A percentile compares a stretch with the other conserved stretches of the same genome.
phyloP scores from a whole-genome alignment of 2,797 vertebrate genomes.

The Sphenodon punctatus region DNA sequence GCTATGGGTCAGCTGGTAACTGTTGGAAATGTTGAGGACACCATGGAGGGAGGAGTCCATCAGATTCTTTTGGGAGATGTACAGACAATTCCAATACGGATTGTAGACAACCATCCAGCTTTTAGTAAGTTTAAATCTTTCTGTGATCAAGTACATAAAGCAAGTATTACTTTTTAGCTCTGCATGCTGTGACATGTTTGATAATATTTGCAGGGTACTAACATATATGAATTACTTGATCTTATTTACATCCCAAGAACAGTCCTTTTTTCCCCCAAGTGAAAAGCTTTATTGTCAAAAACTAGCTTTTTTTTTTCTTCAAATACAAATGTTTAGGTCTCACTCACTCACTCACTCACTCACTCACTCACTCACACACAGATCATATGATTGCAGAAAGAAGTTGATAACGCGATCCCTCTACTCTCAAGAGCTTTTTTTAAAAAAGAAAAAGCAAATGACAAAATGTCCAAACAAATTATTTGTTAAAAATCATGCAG shows the following conservation, averaged over 20 bases:
- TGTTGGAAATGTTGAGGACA: slow-evolving; percentile 57
- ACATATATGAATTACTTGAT: neutral
- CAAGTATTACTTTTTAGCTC: neutral
- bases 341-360: too few species aligned
- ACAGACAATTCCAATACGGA: slow-evolving; percentile 73
- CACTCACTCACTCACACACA: too few species aligned
- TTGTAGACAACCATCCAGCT: slow-evolving; percentile 66
- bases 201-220: neutral
- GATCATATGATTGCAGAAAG: too few species aligned
- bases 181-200: neutral
- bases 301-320: neutral
- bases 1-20: slow-evolving; percentile 73
- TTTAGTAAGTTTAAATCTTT: slow-evolving; percentile 73
- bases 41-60: slow-evolving; percentile 61
- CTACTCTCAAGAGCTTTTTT: too few species aligned
- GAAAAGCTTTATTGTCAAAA: neutral
- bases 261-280: too few species aligned
- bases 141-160: neutral
- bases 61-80: slow-evolving; percentile 76
- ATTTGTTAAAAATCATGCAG: too few species aligned
- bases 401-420: too few species aligned
- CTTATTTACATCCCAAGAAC: too few species aligned
- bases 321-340: neutral
- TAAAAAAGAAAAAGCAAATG: too few species aligned
- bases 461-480: too few species aligned